Percentiles rank a stretch among this genome's conserved stretches.
Evolutionary conservation across 2,113 vertebrate genomes (phyloP).

Genomic region (Lycaon pictus): DNA sequence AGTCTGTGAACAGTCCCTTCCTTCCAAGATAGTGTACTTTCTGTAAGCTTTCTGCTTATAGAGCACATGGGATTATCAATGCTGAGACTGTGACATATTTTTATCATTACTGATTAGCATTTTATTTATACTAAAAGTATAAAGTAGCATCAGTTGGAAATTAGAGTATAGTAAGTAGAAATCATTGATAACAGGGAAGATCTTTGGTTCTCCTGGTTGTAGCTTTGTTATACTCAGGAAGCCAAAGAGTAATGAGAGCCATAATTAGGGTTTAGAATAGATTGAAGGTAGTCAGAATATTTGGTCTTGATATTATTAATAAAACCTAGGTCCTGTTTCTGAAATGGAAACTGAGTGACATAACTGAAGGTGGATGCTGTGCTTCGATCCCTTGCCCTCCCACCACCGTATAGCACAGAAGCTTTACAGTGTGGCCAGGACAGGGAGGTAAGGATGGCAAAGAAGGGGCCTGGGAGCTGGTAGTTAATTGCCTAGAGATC

Average conservation of each 20-base stretch:
- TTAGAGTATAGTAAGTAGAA: not conserved
- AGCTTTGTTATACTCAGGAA: not conserved
- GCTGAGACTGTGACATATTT: not conserved
- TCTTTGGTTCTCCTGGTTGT: not conserved
- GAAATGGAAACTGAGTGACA: not conserved
- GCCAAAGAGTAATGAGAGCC: not conserved
- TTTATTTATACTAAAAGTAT: not conserved
- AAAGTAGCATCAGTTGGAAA: not conserved
- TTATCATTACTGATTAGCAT: not conserved
- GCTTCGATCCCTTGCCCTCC: not conserved
- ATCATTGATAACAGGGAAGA: not conserved
- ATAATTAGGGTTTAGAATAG: not conserved
- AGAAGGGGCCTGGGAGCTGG: not conserved
- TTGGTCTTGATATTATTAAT: not conserved
- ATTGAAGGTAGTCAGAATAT: not conserved
- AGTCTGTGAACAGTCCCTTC: not conserved
- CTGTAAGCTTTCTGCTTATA: not conserved
- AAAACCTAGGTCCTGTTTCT: not conserved
- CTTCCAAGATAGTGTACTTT: not conserved
- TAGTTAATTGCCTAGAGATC: rapidly evolving
- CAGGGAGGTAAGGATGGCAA: not conserved
- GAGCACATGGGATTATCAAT: not conserved
- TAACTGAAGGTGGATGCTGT: not conserved
- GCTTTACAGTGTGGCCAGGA: not conserved
- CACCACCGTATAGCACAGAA: rapidly evolving